These are phyloP conservation scores for Kryptolebias ocellatus DNA, from an alignment of 2,797 vertebrate genomes.

Conservation along the genomic window DNA sequence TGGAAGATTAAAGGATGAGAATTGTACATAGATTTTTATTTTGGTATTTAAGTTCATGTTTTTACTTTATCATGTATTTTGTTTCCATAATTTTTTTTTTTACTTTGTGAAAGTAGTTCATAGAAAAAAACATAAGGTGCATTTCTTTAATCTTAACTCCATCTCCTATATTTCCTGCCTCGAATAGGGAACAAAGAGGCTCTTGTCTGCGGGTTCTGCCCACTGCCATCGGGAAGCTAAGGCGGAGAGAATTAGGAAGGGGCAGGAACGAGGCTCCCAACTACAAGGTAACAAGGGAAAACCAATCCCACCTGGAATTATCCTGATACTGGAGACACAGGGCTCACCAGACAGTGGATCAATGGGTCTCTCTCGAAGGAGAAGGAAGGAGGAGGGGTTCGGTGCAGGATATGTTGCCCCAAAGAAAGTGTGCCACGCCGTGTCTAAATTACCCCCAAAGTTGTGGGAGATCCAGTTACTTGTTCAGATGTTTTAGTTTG, in stretches of 20 bases:
- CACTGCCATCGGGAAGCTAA: slow-evolving; percentile 71
- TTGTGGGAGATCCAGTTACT: slow-evolving; percentile 78
- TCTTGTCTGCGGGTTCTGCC: slow-evolving; percentile 72
- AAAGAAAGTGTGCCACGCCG: slow-evolving; percentile 78
- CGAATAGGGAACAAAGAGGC: slow-evolving; percentile 73
- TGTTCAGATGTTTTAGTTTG: slow-evolving; percentile 82
- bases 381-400: slow-evolving; percentile 69
- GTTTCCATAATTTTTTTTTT: neutral
- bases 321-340: slow-evolving; percentile 80
- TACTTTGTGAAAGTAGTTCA: slow-evolving; percentile 15
- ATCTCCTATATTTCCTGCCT: slow-evolving; percentile 64
- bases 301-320: slow-evolving; percentile 84
- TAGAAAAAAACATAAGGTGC: slow-evolving; percentile 29
- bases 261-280: slow-evolving; percentile 80
- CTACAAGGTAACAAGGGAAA: slow-evolving; percentile 86
- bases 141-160: slow-evolving; percentile 42
- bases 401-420: slow-evolving; percentile 80
- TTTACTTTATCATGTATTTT: no score
- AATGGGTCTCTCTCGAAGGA: slow-evolving; percentile 77
- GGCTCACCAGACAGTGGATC: slow-evolving; percentile 76
- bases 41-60: no score
- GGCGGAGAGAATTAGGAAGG: slow-evolving; percentile 82
- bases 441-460: slow-evolving; percentile 80
- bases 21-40: slow-evolving; percentile 5
- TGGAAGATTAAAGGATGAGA: neutral